Percentiles rank a stretch among this genome's conserved stretches.
These are phyloP conservation scores for Grallaria varia DNA, from an alignment of 2,113 vertebrate genomes.

Conservation along the genomic window DNA sequence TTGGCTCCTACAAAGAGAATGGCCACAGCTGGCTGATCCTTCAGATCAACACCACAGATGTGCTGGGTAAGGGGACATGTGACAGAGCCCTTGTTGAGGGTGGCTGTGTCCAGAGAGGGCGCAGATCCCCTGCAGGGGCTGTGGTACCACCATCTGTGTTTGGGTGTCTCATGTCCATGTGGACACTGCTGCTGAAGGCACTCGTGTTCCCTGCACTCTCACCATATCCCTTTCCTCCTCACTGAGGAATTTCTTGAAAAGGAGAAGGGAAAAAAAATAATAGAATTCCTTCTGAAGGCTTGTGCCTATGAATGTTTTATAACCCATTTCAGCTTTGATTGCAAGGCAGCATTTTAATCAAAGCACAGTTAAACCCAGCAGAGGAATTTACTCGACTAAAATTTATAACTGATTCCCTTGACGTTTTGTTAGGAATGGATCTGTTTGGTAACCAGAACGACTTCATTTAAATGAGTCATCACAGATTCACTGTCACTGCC, in stretches of 20 bases:
- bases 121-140: neutral
- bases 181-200: neutral
- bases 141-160: accelerated
- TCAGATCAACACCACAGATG: slow-evolving; percentile 91
- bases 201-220: accelerated
- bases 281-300: neutral
- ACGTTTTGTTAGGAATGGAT: neutral
- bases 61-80: slow-evolving; percentile 79
- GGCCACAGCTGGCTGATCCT: slow-evolving; percentile 97
- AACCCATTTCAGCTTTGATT: slow-evolving; percentile 43
- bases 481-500: neutral
- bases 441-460: slow-evolving; percentile 35
- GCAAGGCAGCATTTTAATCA: slow-evolving; percentile 51
- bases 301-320: slow-evolving; percentile 60
- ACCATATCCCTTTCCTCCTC: neutral
- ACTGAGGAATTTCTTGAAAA: neutral
- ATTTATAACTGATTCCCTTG: slow-evolving; percentile 21
- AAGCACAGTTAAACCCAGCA: slow-evolving; percentile 49
- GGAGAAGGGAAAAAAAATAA: neutral
- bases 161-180: accelerated
- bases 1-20: slow-evolving; percentile 91
- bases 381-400: slow-evolving; percentile 50
- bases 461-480: neutral
- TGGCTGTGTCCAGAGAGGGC: neutral
- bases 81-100: neutral